phyloP scores from a whole-genome alignment of 2,888 invertebrate genomes.

The Agrotis clavis region DNA sequence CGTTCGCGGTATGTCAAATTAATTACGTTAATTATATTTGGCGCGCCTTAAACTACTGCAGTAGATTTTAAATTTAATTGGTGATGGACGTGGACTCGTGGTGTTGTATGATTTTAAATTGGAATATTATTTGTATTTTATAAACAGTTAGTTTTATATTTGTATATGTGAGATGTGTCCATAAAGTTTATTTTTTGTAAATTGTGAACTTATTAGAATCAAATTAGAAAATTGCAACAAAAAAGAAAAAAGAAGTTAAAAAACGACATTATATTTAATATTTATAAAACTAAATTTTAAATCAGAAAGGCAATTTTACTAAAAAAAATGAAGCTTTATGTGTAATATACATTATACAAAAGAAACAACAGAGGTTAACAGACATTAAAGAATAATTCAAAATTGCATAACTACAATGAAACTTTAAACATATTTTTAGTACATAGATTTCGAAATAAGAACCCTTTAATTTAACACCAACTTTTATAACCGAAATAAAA shows the following conservation, averaged over 20 bases:
- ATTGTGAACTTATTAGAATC: constrained; percentile 17
- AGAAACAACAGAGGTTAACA: too few species aligned
- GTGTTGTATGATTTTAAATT: constrained; percentile 28
- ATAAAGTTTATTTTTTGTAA: background rate
- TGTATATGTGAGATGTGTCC: background rate
- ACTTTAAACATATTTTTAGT: constrained; percentile 28
- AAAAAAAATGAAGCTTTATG: background rate
- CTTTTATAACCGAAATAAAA: constrained; percentile 63
- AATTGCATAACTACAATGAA: constrained; percentile 9
- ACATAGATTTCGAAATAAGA: constrained; percentile 28
- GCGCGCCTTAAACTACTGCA: constrained; percentile 61
- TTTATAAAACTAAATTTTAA: too few species aligned
- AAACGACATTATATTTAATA: too few species aligned
- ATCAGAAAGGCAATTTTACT: too few species aligned
- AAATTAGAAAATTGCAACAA: background rate
- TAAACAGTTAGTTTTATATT: background rate
- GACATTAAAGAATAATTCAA: background rate
- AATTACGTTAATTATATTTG: constrained; percentile 83
- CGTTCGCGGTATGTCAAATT: constrained; percentile 79
- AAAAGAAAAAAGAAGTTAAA: too few species aligned
- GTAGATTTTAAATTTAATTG: constrained; percentile 76
- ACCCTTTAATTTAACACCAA: constrained; percentile 38
- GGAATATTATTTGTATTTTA: background rate
- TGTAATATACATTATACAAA: too few species aligned
- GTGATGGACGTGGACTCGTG: constrained; percentile 27